phyloP scores from a whole-genome alignment of 2,888 invertebrate genomes.

The Rhynchonema sp. region DNA sequence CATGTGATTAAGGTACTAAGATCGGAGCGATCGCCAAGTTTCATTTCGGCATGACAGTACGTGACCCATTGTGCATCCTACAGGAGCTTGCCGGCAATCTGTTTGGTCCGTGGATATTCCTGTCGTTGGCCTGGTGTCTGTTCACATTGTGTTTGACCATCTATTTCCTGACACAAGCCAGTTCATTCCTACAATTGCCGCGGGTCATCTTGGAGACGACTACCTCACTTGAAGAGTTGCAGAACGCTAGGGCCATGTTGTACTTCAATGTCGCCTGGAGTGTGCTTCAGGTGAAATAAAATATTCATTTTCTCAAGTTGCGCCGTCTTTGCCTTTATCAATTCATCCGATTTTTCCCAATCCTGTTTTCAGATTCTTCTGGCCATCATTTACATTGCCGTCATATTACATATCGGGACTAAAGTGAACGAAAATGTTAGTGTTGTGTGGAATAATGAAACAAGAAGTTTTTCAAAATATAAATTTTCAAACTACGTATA shows the following conservation, averaged over 20 bases:
- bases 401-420: constrained; percentile 1
- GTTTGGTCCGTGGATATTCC: constrained; percentile 2
- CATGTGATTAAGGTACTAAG: background rate
- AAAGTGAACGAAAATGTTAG: background rate
- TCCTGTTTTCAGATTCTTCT: background rate
- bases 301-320: too few species aligned
- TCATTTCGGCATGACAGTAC: background rate
- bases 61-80: background rate
- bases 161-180: constrained; percentile 2
- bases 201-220: too few species aligned
- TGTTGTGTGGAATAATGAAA: background rate
- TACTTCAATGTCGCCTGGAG: constrained; percentile 2
- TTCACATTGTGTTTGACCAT: constrained; percentile 4
- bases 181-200: background rate
- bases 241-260: background rate
- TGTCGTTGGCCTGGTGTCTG: constrained; percentile 2
- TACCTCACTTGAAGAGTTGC: background rate
- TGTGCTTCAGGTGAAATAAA: background rate
- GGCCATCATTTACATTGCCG: background rate
- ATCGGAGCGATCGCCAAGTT: background rate
- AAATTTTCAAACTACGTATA: background rate
- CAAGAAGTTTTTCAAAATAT: background rate
- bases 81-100: constrained; percentile 1
- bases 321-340: too few species aligned
- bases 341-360: too few species aligned